Percentiles rank a stretch among this genome's conserved stretches.
Conservation (phyloP, 2,113 vertebrate genomes). For the Eupsittula cactorum region DNA sequence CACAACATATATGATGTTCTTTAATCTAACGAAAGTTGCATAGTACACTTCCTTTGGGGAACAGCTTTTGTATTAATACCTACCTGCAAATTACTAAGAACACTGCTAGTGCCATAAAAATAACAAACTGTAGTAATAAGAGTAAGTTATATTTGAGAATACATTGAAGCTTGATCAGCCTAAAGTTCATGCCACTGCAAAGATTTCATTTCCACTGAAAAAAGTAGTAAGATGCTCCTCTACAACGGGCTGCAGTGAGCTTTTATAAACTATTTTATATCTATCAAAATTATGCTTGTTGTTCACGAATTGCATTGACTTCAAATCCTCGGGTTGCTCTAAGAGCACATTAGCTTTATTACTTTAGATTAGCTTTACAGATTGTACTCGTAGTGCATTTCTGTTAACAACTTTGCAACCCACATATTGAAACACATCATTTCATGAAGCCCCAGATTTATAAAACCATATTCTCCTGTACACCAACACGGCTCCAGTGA, state of each 20-base stretch:
- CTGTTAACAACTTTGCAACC: not conserved
- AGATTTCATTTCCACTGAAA: constrained; percentile 10
- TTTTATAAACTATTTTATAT: not conserved
- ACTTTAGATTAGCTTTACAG: constrained; percentile 27
- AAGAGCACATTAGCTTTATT: constrained; percentile 35
- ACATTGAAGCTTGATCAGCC: not conserved
- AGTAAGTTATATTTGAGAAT: constrained; percentile 8
- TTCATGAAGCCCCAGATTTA: not conserved
- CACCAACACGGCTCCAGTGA: not conserved
- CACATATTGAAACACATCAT: not conserved
- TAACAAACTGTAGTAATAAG: constrained; percentile 32
- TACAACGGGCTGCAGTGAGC: not conserved
- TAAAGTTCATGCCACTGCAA: not conserved
- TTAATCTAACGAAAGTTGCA: not conserved
- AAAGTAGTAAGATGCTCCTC: not conserved
- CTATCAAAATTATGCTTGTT: not conserved
- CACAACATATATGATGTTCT: not conserved
- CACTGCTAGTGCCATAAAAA: not conserved
- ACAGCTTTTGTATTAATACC: not conserved
- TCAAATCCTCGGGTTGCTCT: constrained; percentile 14
- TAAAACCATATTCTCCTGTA: not conserved
- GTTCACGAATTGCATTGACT: not conserved
- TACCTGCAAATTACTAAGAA: constrained; percentile 25
- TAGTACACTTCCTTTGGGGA: not conserved
- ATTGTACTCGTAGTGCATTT: not conserved